A percentile compares a stretch with the other conserved stretches of the same genome.
phyloP scores from a whole-genome alignment of 64 coral and sea anemone genomes.

The Cladopsammia gracilis region DNA sequence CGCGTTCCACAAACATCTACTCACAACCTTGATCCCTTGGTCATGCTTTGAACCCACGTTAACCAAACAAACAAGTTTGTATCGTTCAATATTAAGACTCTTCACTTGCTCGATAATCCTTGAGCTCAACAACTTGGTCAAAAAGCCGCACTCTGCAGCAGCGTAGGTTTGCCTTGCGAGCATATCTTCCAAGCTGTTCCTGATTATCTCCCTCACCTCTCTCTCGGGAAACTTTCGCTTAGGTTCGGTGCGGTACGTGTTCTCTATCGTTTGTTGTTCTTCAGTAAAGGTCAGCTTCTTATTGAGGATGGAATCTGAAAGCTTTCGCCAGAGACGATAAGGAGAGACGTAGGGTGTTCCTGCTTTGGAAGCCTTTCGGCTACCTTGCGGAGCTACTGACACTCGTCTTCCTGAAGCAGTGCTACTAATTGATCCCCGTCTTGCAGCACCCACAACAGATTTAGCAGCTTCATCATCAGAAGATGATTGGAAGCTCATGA shows the following conservation, averaged over 20 bases:
- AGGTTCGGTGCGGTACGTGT: slow-evolving; percentile 35
- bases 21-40: slow-evolving; percentile 40
- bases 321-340: background rate
- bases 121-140: slow-evolving; percentile 51
- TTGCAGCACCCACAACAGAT: background rate
- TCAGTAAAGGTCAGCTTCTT: background rate
- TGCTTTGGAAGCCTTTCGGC: background rate
- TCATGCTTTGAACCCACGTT: slow-evolving; percentile 49
- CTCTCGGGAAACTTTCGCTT: slow-evolving; percentile 39
- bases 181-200: slow-evolving; percentile 32
- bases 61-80: slow-evolving; percentile 65
- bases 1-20: slow-evolving; percentile 66
- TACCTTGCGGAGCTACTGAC: background rate
- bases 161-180: background rate
- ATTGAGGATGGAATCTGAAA: background rate
- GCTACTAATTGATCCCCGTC: background rate
- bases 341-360: background rate
- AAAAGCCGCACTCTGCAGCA: background rate
- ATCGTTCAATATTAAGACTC: slow-evolving; percentile 58
- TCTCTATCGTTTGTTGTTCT: slow-evolving; percentile 8
- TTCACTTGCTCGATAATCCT: slow-evolving; percentile 58
- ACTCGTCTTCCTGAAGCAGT: background rate
- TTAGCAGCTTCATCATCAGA: background rate
- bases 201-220: slow-evolving; percentile 39
- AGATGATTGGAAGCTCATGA: slow-evolving; percentile 33